Evolutionary conservation across 2,797 vertebrate genomes (phyloP), one percentile per base, ranked within the genome.

Genomic region (Cetoscarus ocellatus): DNA sequence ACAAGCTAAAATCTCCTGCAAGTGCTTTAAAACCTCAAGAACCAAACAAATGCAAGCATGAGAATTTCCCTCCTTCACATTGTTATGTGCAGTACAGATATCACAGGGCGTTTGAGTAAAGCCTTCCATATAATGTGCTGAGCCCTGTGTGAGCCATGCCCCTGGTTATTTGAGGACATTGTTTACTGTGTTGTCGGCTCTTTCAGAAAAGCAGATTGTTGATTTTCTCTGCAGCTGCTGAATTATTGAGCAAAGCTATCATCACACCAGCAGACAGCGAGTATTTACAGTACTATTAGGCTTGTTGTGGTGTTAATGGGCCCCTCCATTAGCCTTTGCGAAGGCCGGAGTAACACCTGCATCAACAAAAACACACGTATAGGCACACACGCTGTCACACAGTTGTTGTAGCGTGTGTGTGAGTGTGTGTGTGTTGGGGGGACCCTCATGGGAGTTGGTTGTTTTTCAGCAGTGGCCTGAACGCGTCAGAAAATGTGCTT

Each of bases 401-500:
- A 53, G 66, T 72, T 53, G 36, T 70, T 67, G 77, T 27, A 27
- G 27, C 2, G 27, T 73, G 67, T 43, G 62, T 3, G 12, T 12
- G 81, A 75, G 51, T 19, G 53, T 6, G 52, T 27, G 54, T 34
- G 43, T 27, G 36, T 10, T 62, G 52, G 52, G 36, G 52, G 58
- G 13, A 50, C 67, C 56, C 87, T 79, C 84, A 63, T 75, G 86
- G 89, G 90, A 88, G 73, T 75, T 62, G 14, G 85, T 82, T 87
- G 86, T 92, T 91, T 92, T 90, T 83, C 86, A 87, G 71, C 74
- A 82, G 85, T 86, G 87, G 86, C 80, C 79, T 77, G 78, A 78
- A 78, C 74, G 64, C 47, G 77, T 91, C 86, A 89, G 87, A 83
- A 93, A 94, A 93, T 91, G 75, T 94, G 92, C 92, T 94, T 92